phyloP scores from a whole-genome alignment of 2,888 invertebrate species.

The Pseudoips prasinana region DNA sequence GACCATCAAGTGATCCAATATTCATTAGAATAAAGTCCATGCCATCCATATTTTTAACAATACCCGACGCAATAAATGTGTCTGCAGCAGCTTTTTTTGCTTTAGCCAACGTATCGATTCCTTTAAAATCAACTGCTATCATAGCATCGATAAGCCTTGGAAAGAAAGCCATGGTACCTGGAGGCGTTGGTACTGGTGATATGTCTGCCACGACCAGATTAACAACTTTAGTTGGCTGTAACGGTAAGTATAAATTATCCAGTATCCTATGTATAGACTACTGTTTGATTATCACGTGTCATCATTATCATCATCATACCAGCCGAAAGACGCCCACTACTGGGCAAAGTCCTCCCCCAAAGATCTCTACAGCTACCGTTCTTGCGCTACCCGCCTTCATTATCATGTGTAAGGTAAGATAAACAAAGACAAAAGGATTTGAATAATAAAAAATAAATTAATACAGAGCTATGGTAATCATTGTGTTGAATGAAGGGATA shows the following conservation, averaged over 20 bases:
- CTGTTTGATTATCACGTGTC: too few relatives aligned
- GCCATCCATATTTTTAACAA: slow-evolving; percentile 31
- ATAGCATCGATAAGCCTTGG: slow-evolving; percentile 76
- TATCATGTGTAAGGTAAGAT: too few relatives aligned
- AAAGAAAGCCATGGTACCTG: slow-evolving; percentile 79
- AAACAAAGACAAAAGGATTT: too few relatives aligned
- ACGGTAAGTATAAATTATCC: slow-evolving; percentile 26
- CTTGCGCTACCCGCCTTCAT: too few relatives aligned
- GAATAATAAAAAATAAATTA: too few relatives aligned
- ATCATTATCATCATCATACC: too few relatives aligned
- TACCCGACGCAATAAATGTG: slow-evolving; percentile 36
- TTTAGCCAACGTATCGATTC: slow-evolving; percentile 73
- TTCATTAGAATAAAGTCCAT: slow-evolving; percentile 53
- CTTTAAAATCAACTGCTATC: slow-evolving; percentile 77
- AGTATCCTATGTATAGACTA: too few relatives aligned
- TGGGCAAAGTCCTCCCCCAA: not conserved
- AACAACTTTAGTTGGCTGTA: slow-evolving; percentile 78
- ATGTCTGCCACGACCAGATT: slow-evolving; percentile 87
- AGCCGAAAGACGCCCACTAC: too few relatives aligned
- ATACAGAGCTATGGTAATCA: too few relatives aligned
- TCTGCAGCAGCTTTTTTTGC: slow-evolving; percentile 76
- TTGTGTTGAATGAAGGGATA: too few relatives aligned
- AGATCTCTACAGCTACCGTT: not conserved
- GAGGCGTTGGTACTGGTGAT: slow-evolving; percentile 82
- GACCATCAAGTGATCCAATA: slow-evolving; percentile 37